Evolutionary conservation across 1,140 invertebrate genomes (phyloP).

Genomic region (Drosophila sp.): DNA sequence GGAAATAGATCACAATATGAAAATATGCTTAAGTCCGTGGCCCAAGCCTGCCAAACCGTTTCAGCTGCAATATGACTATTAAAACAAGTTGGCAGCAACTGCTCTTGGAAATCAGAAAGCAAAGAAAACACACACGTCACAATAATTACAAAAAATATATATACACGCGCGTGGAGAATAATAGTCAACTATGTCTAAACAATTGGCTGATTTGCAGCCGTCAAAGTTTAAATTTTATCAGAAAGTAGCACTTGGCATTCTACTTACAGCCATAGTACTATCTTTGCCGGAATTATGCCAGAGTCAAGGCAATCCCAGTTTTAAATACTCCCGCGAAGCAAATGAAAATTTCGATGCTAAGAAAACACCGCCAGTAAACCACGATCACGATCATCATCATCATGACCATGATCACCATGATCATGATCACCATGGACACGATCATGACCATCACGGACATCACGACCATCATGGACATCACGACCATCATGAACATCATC

Average conservation of each 20-base stretch:
- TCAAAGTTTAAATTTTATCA: slow-evolving; percentile 62
- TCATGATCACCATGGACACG: slow-evolving; percentile 39
- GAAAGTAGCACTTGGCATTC: slow-evolving; percentile 57
- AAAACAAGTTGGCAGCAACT: neutral
- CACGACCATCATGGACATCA: slow-evolving; percentile 46
- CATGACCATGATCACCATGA: slow-evolving; percentile 62
- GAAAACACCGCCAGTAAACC: slow-evolving; percentile 59
- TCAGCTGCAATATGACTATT: too few species aligned
- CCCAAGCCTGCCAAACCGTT: too few species aligned
- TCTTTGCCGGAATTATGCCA: slow-evolving; percentile 67
- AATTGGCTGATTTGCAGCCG: slow-evolving; percentile 54
- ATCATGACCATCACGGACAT: slow-evolving; percentile 57
- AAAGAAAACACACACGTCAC: slow-evolving; percentile 73
- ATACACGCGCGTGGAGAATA: slow-evolving; percentile 27
- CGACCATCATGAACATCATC: slow-evolving; percentile 5
- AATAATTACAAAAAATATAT: slow-evolving; percentile 38
- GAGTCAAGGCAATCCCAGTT: slow-evolving; percentile 86
- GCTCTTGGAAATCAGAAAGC: slow-evolving; percentile 11
- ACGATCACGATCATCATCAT: slow-evolving; percentile 76
- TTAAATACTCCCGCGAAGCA: slow-evolving; percentile 90
- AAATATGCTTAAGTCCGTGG: too few species aligned
- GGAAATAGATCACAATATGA: too few species aligned
- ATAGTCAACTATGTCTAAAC: slow-evolving; percentile 53
- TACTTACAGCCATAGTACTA: slow-evolving; percentile 61
- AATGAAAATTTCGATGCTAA: slow-evolving; percentile 86